A percentile compares a stretch with the other conserved stretches of the same genome.
phyloP scores from a whole-genome alignment of 2,113 vertebrate species.

The Narcine bancroftii region DNA sequence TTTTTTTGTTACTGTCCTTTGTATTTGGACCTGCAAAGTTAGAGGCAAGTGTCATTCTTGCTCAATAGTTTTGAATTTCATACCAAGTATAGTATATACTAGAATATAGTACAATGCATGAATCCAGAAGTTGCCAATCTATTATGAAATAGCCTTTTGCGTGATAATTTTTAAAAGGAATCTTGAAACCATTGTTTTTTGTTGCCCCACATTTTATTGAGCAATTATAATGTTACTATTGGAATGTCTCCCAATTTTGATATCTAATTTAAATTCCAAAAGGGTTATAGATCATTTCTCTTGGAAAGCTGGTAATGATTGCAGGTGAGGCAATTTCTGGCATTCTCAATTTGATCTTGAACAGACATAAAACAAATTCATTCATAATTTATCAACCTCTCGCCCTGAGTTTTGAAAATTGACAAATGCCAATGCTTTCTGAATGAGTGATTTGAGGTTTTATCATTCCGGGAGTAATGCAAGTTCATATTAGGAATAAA shows the following conservation, averaged over 20 bases:
- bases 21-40: background rate
- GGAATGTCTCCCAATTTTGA: background rate
- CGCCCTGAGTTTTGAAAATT: background rate
- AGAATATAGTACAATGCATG: background rate
- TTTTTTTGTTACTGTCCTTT: background rate
- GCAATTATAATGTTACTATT: background rate
- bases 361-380: background rate
- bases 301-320: background rate
- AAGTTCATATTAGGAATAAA: slow-evolving; percentile 5
- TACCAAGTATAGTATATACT: background rate
- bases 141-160: background rate
- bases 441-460: background rate
- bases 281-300: slow-evolving; percentile 2
- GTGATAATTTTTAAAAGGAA: background rate
- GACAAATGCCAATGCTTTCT: background rate
- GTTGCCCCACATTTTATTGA: background rate
- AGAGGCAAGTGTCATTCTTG: background rate
- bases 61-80: background rate
- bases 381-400: slow-evolving; percentile 6
- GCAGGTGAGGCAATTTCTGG: background rate
- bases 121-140: background rate
- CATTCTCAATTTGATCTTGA: background rate
- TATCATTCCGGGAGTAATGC: background rate
- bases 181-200: background rate
- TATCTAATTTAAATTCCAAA: slow-evolving; percentile 6